Conservation (phyloP, 2,797 vertebrate species). For the Spatula clypeata region DNA sequence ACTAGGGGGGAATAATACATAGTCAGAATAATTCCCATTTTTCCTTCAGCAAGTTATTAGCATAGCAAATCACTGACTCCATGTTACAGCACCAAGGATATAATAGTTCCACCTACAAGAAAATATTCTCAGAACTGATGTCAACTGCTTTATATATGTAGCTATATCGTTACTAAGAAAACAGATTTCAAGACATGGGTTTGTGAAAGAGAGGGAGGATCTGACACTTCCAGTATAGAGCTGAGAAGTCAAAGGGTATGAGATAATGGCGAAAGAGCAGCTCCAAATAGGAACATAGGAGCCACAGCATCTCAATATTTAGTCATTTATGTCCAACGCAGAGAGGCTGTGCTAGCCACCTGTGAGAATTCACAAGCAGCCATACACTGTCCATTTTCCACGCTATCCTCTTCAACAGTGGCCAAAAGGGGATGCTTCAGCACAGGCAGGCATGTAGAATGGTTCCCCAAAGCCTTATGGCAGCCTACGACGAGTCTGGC, state of each 20-base stretch:
- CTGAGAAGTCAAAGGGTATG: neutral
- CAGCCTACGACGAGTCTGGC: accelerated
- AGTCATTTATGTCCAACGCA: neutral
- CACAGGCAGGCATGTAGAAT: accelerated
- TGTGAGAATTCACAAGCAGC: accelerated
- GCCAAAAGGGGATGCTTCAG: neutral
- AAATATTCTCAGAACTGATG: constrained; percentile 70
- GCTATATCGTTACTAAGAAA: neutral
- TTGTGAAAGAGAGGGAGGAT: neutral
- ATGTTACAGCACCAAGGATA: neutral
- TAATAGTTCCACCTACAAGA: constrained; percentile 65
- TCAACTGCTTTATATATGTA: neutral
- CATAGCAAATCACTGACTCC: constrained; percentile 8
- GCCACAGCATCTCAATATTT: accelerated
- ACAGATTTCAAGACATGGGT: neutral
- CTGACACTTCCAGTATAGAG: neutral
- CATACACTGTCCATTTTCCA: accelerated
- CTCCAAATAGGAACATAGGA: neutral
- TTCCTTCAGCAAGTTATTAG: constrained; percentile 7
- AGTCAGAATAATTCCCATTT: constrained; percentile 21
- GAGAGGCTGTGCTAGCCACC: accelerated
- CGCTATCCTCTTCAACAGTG: accelerated
- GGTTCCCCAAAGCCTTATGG: neutral
- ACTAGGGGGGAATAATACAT: neutral
- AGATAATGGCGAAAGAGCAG: neutral